Conservation (phyloP, 2,113 vertebrate species). For the Lota lota region DNA sequence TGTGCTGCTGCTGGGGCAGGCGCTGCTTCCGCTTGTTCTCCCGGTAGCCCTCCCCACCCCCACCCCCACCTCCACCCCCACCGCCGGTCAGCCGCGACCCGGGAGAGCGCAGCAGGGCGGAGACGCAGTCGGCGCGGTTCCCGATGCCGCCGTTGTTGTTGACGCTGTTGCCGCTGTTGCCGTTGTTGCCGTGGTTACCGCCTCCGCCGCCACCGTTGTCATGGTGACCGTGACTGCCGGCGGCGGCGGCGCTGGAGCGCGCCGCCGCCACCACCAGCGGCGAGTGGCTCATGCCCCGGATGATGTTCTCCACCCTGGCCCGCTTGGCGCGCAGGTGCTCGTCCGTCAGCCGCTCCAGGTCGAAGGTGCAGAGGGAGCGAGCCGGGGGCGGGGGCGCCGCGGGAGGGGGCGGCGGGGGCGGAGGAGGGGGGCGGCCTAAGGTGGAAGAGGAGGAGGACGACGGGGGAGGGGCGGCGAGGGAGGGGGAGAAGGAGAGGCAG, state of each 20-base stretch:
- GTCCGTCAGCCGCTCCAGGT: conserved; percentile 93
- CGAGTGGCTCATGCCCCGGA: conserved; percentile 98
- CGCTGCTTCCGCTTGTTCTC: conserved; percentile 99
- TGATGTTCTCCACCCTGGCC: conserved; percentile 97
- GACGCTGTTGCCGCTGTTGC: neutral
- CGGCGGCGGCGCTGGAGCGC: conserved; percentile 10
- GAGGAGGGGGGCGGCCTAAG: conserved; percentile 77
- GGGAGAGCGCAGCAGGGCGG: conserved; percentile 73
- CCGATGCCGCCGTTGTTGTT: conserved; percentile 42
- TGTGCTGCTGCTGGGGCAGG: conserved; percentile 97
- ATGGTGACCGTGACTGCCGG: conserved; percentile 70
- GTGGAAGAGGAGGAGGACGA: conserved; percentile 49
- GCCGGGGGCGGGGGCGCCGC: conserved; percentile 72
- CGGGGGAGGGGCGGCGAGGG: conserved; percentile 75
- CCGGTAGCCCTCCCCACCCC: conserved; percentile 82
- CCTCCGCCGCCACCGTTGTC: conserved; percentile 20
- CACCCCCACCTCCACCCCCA: conserved; percentile 79
- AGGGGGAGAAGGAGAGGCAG: conserved; percentile 82
- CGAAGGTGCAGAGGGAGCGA: conserved; percentile 88
- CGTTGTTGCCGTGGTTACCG: conserved; percentile 12
- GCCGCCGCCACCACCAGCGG: conserved; percentile 77
- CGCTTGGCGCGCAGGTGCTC: conserved; percentile 98
- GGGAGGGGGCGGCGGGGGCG: conserved; percentile 56
- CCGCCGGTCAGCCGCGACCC: conserved; percentile 54
- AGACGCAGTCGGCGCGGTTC: conserved; percentile 73